Percentiles rank a stretch among this genome's conserved stretches.
Conservation (phyloP, 2,888 invertebrate genomes). For the Patella caerulea region DNA sequence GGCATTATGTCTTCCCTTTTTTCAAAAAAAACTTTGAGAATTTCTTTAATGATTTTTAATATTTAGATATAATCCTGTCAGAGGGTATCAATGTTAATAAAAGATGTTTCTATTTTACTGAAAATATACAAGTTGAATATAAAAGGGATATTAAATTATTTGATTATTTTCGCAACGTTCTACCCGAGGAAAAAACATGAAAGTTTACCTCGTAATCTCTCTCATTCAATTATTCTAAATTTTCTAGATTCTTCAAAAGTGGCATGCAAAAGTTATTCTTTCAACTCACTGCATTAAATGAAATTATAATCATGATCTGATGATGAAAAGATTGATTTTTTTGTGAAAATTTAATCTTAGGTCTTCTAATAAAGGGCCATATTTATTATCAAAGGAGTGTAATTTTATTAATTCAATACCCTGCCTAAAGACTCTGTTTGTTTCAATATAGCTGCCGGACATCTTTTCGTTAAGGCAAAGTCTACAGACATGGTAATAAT, state of each 20-base stretch:
- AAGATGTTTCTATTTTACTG: too few species aligned
- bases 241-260: not conserved
- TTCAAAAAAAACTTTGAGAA: too few species aligned
- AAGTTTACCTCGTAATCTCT: not conserved
- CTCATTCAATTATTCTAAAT: not conserved
- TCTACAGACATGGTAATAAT: constrained; percentile 11
- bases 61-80: too few species aligned
- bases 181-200: not conserved
- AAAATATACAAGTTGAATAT: too few species aligned
- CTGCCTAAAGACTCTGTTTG: constrained; percentile 11
- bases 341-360: constrained; percentile 12
- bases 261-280: not conserved
- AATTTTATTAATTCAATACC: constrained; percentile 10
- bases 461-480: constrained; percentile 10
- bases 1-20: too few species aligned
- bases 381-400: constrained; percentile 11
- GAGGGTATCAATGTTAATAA: too few species aligned
- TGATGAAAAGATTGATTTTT: constrained; percentile 11
- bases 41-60: too few species aligned
- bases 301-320: constrained; percentile 10
- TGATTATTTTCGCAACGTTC: too few species aligned
- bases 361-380: constrained; percentile 9
- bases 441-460: constrained; percentile 9
- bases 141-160: too few species aligned
- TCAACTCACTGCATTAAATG: constrained; percentile 7